Evolutionary conservation across 1,140 invertebrate genomes (phyloP).

Genomic region (Maniola jurtina): DNA sequence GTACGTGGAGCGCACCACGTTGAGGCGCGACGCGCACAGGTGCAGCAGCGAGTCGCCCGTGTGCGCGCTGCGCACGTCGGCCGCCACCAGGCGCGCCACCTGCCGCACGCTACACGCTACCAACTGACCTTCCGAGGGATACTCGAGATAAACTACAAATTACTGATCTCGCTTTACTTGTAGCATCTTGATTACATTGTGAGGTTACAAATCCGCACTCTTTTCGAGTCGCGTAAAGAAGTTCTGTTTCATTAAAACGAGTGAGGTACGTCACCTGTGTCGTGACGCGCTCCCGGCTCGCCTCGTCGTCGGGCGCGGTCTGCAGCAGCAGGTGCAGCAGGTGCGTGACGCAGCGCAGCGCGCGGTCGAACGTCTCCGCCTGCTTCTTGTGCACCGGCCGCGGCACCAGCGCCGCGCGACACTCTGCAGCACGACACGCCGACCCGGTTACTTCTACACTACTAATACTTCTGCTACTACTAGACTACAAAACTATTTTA

Average conservation of each 20-base stretch:
- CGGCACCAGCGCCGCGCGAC: conserved; percentile 80
- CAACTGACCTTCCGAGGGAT: too few species aligned
- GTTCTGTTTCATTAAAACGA: too few species aligned
- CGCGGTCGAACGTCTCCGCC: conserved; percentile 90
- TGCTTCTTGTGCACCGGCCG: conserved; percentile 88
- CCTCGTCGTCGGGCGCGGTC: conserved; percentile 12
- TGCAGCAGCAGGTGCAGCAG: conserved; percentile 84
- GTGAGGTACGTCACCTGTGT: too few species aligned
- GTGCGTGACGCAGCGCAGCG: conserved; percentile 89
- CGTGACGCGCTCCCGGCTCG: not conserved
- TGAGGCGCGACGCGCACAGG: conserved; percentile 87
- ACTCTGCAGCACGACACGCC: too few species aligned
- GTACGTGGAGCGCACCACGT: conserved; percentile 88
- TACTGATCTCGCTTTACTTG: not conserved
- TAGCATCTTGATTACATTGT: too few species aligned
- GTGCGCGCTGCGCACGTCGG: conserved; percentile 84
- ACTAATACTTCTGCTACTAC: too few species aligned
- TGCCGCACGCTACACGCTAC: too few species aligned
- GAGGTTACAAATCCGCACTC: too few species aligned
- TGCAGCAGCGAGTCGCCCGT: conserved; percentile 90
- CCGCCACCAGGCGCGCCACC: conserved; percentile 68
- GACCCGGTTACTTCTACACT: too few species aligned
- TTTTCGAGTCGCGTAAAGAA: too few species aligned
- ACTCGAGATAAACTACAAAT: too few species aligned
- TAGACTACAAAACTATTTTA: too few species aligned